Evolutionary conservation across 1,140 invertebrate species (phyloP), one percentile per base, ranked within the genome.

Genomic region (Heliothis subflexa): DNA sequence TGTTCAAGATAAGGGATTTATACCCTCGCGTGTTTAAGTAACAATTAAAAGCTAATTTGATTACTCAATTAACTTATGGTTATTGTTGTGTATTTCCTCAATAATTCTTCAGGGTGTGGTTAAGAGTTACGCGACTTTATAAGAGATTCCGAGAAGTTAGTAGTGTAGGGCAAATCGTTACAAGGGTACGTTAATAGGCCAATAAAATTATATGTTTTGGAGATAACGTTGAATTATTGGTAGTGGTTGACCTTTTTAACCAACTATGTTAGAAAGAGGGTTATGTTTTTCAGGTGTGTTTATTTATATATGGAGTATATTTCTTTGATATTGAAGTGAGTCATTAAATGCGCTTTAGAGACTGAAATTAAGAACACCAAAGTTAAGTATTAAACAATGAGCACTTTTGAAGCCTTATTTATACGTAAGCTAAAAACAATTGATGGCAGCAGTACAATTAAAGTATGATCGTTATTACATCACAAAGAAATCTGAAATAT

Each of bases 1-100:
- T 47, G 21, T n/a, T 16, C 13, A 18, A 66, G 62, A 66, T 66
- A 66, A 66, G 62, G 62, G 62, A 66, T 66, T 66, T 66, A 66
- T 66, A 3, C 21, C 16, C 40, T 47, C 18, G 62, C 62, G 62
- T 66, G 62, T 66, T 47, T n/a, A 66, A 1, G 40, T 3, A 16
- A 40, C 62, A 47, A 47, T 66, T 66, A 66, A 40, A 66, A 66
- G 16, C 40, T 66, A 66, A 66, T 66, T 66, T 40, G 40, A 66
- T 66, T 40, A 40, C 33, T 40, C 33, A 66, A 66, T 66, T 66
- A 21, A 66, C 33, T 66, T 33, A 66, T 18, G 40, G 62, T 16
- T 18, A 21, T 33, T 64, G 45, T 45, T 64, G 14, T 14, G 2
- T 45, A 45, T 40, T 47, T 21, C 33, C 40, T 18, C 47, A 13